Evolutionary conservation across 2,797 vertebrate genomes (phyloP).

Genomic region (Octomys mimax): DNA sequence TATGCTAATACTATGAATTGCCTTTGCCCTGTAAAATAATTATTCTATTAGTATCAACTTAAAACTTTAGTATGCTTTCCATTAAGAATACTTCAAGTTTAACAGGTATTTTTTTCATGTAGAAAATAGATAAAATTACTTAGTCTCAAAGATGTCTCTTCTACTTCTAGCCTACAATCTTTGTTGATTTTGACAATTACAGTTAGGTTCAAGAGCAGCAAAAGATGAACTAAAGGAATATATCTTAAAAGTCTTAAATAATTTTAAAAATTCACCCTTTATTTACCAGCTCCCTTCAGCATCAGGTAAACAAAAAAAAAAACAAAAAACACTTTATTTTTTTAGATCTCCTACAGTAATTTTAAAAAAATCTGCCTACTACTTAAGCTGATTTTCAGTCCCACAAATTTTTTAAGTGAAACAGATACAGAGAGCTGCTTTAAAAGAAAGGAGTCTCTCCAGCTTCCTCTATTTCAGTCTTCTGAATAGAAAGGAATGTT

Average conservation of each 20-base stretch:
- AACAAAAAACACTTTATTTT: not conserved
- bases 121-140: conserved; percentile 32
- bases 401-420: conserved; percentile 64
- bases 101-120: conserved; percentile 54
- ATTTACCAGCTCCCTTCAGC: conserved; percentile 53
- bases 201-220: conserved; percentile 66
- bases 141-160: conserved; percentile 49
- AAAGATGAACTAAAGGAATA: conserved; percentile 56
- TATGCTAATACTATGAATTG: not conserved
- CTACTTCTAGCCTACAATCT: conserved; percentile 39
- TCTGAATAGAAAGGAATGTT: conserved; percentile 76
- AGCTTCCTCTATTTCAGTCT: conserved; percentile 79
- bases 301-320: conserved; percentile 32
- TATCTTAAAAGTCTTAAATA: conserved; percentile 46
- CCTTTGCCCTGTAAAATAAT: conserved; percentile 28
- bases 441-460: conserved; percentile 78
- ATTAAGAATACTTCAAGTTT: conserved; percentile 40
- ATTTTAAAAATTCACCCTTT: conserved; percentile 33
- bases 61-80: conserved; percentile 8
- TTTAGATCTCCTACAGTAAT: conserved; percentile 23
- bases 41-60: conserved; percentile 26
- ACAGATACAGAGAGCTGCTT: conserved; percentile 77
- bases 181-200: conserved; percentile 54
- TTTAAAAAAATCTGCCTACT: conserved; percentile 56
- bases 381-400: conserved; percentile 70